Conservation (phyloP, 2,797 vertebrate species). For the Crenichthys baileyi region DNA sequence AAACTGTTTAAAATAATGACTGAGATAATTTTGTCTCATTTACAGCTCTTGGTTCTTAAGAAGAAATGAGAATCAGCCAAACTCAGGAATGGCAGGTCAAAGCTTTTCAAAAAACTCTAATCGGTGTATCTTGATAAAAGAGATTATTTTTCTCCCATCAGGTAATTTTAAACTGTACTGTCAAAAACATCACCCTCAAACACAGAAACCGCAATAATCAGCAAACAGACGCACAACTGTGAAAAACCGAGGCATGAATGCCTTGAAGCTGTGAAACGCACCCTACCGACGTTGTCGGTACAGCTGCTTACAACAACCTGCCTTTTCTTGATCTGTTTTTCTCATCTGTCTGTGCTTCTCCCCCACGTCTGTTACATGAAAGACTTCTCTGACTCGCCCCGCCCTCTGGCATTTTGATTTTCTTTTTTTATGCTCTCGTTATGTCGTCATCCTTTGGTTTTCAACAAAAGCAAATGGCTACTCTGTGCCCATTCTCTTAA, state of each 20-base stretch:
- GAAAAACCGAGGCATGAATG: conserved; percentile 48
- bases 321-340: conserved; percentile 52
- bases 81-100: not conserved
- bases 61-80: not conserved
- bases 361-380: conserved; percentile 68
- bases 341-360: conserved; percentile 66
- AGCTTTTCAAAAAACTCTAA: not conserved
- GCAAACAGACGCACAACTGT: conserved; percentile 57
- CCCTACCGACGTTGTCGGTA: conserved; percentile 45
- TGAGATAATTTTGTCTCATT: not conserved
- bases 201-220: conserved; percentile 61
- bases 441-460: conserved; percentile 68
- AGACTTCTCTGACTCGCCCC: conserved; percentile 46
- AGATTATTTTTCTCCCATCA: conserved; percentile 38
- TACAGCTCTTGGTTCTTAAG: not conserved
- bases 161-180: conserved; percentile 29
- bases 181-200: conserved; percentile 55
- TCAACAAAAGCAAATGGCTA: conserved; percentile 62
- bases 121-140: not conserved
- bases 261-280: conserved; percentile 58
- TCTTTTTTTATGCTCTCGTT: conserved; percentile 49
- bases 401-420: conserved; percentile 41
- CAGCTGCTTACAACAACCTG: conserved; percentile 53
- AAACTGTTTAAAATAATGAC: not conserved
- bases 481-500: conserved; percentile 57